Evolutionary conservation across 2,113 vertebrate genomes (phyloP).

Genomic region (Orcinus orca): DNA sequence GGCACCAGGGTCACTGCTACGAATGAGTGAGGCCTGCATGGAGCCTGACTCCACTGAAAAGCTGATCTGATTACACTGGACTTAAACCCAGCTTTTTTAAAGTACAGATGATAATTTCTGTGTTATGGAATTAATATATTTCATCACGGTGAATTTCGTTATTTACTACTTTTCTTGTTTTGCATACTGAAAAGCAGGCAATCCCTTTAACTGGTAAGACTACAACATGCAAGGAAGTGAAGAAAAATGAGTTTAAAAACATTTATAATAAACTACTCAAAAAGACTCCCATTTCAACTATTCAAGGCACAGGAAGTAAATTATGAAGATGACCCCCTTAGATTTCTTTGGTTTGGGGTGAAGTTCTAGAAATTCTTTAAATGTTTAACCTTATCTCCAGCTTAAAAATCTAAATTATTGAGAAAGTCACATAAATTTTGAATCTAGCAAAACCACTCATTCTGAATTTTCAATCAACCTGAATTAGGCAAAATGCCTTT

Average conservation of each 20-base stretch:
- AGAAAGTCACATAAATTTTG: neutral
- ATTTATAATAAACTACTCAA: neutral
- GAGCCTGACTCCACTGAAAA: neutral
- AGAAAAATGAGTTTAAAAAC: neutral
- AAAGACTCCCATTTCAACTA: neutral
- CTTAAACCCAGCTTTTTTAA: neutral
- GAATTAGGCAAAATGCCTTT: neutral
- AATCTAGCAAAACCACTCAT: neutral
- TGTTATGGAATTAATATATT: neutral
- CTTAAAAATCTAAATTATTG: conserved; percentile 24
- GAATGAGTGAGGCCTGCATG: neutral
- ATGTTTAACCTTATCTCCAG: neutral
- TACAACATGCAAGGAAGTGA: neutral
- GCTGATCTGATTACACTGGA: neutral
- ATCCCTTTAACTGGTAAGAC: neutral
- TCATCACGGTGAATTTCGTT: neutral
- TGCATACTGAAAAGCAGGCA: neutral
- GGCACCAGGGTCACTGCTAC: neutral
- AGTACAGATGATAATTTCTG: neutral
- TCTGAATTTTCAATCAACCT: neutral
- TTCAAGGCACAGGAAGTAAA: neutral
- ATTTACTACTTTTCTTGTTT: neutral
- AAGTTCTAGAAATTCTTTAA: neutral
- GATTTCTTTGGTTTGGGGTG: neutral
- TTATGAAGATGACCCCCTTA: neutral